These are phyloP conservation scores for Hydrolagus colliei DNA, from an alignment of 2,797 vertebrate genomes.

Conservation along the genomic window DNA sequence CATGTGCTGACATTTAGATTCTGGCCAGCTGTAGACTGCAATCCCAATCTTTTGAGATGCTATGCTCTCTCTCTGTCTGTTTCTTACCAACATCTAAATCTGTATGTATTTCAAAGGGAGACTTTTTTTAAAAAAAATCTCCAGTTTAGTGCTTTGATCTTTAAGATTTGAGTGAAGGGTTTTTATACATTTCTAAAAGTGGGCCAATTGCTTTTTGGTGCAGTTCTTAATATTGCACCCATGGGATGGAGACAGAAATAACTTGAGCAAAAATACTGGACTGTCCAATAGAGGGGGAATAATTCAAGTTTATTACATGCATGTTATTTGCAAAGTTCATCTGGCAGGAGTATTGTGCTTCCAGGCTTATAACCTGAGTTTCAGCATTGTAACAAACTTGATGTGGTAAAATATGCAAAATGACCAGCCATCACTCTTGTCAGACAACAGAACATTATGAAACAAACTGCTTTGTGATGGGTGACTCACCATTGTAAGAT, in stretches of 20 bases:
- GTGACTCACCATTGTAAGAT: no score
- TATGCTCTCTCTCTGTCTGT: no score
- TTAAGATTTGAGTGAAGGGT: background rate
- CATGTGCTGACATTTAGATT: background rate
- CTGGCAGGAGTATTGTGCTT: background rate
- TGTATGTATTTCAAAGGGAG: background rate
- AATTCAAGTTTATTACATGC: background rate
- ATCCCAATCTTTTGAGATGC: background rate
- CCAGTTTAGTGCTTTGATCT: background rate
- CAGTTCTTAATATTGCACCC: background rate
- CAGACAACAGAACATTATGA: no score
- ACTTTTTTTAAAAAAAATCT: background rate
- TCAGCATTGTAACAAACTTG: no score
- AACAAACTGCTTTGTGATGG: no score
- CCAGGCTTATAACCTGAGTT: no score
- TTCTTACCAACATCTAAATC: background rate
- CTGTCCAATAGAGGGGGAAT: background rate
- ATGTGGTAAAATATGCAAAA: no score
- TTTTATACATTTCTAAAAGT: background rate
- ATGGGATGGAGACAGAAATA: no score
- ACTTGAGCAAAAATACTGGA: background rate
- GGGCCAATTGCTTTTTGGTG: background rate
- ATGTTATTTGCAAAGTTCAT: background rate
- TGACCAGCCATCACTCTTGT: no score
- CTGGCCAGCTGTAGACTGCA: background rate